Evolutionary conservation across 2,113 vertebrate genomes (phyloP).

Genomic region (Macquaria ambigua): DNA sequence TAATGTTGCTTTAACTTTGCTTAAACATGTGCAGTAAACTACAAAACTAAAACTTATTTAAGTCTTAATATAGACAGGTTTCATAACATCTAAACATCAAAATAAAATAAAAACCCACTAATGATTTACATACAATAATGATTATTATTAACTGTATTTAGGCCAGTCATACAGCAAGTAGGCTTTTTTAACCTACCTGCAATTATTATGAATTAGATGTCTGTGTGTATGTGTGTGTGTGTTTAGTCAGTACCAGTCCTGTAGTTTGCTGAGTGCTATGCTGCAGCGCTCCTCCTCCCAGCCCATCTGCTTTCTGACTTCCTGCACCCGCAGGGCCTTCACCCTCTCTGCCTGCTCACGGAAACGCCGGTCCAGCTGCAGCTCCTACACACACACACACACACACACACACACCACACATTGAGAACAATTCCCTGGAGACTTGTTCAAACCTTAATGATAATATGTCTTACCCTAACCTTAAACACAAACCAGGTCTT

Average conservation of each 20-base stretch:
- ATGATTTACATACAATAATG: background rate
- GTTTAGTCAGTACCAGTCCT: slow-evolving; percentile 78
- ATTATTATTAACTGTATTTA: background rate
- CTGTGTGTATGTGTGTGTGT: slow-evolving; percentile 17
- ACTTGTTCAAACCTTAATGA: background rate
- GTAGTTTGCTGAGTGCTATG: slow-evolving; percentile 88
- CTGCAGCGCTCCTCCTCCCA: slow-evolving; percentile 89
- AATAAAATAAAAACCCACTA: background rate
- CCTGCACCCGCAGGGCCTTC: slow-evolving; percentile 81
- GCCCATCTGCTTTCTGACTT: slow-evolving; percentile 86
- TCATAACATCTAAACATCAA: background rate
- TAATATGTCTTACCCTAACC: background rate
- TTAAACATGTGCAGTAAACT: background rate
- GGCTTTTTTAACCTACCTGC: background rate
- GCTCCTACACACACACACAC: slow-evolving; percentile 82
- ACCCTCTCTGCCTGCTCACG: slow-evolving; percentile 83
- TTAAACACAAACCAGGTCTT: background rate
- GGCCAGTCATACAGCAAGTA: background rate
- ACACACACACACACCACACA: slow-evolving; percentile 37
- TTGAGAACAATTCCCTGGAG: background rate
- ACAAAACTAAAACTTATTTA: background rate
- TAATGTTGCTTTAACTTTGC: too few relatives aligned
- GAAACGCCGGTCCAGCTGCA: slow-evolving; percentile 86
- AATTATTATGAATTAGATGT: background rate
- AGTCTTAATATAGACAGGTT: background rate